Conservation (phyloP, 2,888 invertebrate species). For the Ectobius pallidus region DNA sequence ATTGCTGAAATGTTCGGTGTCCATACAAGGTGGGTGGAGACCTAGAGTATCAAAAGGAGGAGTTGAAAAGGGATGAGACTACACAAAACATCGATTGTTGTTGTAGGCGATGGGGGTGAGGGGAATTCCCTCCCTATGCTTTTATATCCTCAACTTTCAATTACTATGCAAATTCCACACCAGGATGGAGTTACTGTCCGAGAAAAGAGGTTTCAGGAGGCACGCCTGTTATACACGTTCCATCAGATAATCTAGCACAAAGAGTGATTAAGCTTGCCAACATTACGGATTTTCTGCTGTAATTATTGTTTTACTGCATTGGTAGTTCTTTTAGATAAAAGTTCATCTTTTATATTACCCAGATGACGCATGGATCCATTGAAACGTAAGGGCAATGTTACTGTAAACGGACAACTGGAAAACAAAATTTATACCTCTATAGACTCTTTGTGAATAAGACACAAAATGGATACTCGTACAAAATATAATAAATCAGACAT, state of each 20-base stretch:
- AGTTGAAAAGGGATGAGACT: not conserved
- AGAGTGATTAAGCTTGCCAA: not conserved
- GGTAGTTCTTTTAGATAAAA: no score
- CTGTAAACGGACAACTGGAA: no score
- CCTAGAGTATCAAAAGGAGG: not conserved
- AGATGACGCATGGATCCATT: no score
- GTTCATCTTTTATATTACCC: no score
- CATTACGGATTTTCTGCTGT: no score
- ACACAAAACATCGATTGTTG: slow-evolving; percentile 23
- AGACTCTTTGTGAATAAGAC: no score
- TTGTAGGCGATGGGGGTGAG: not conserved
- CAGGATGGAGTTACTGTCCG: not conserved
- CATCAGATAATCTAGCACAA: not conserved
- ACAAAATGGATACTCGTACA: no score
- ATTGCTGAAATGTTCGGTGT: not conserved
- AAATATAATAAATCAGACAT: no score
- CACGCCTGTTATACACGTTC: not conserved
- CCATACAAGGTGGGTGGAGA: not conserved
- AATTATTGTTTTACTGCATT: not conserved
- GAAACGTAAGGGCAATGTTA: no score
- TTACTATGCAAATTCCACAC: slow-evolving; percentile 23
- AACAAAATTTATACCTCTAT: no score
- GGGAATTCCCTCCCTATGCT: not conserved
- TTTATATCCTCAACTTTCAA: slow-evolving; percentile 24
- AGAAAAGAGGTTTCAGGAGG: not conserved